Base-by-base conservation (phyloP, 2,113 vertebrate genomes). In the Aptenodytes patagonicus region DNA sequence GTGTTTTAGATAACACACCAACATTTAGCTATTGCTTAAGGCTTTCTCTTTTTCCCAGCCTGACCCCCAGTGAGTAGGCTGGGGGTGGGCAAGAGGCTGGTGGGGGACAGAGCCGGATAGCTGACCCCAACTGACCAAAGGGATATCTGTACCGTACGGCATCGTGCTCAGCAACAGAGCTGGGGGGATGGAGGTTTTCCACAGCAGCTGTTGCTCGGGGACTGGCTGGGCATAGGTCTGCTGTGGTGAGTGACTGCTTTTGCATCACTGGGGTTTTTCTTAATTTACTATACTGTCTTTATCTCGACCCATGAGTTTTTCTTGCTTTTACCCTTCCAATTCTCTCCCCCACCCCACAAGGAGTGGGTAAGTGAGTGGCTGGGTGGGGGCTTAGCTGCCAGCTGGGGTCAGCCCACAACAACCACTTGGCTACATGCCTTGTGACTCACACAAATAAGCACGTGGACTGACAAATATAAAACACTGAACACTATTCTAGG, bases 341-440 rank as follows among this genome's bases (percentile, higher is more conserved):
- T 15, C 20, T 77, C 32, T 8, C 14, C 13, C 17, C 15, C 3
- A 14, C 2, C 4, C 19, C 40, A 31, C 0, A 1, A 11, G 19
- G 13, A 12, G 2, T 21, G 32, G 2, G 13, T 9, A 3, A 1
- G 18, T 20, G 55, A 64, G n/a, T 1, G 17, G 46, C 72, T 34
- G n/a, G 17, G 5, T 21, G 49, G 28, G 64, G 11, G 8, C 52
- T 34, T 2, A 0, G 25, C 29, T 36, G 58, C 31, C 49, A 13
- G 5, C 60, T 0, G 0, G 25, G 24, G 47, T 62, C 62, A 34
- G 57, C 5, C 61, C 0, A 0, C 10, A 32, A n/a, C 25, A 70
- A 10, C 22, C 62, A 9, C 52, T 21, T 16, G 36, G 14, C 54
- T 42, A 32, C 3, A 0, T 4, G 64, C 38, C 22, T 20, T 6